Percentiles rank a stretch among this genome's conserved stretches.
Conservation (phyloP, 1,140 invertebrate species). For the Drosophila serrata region DNA sequence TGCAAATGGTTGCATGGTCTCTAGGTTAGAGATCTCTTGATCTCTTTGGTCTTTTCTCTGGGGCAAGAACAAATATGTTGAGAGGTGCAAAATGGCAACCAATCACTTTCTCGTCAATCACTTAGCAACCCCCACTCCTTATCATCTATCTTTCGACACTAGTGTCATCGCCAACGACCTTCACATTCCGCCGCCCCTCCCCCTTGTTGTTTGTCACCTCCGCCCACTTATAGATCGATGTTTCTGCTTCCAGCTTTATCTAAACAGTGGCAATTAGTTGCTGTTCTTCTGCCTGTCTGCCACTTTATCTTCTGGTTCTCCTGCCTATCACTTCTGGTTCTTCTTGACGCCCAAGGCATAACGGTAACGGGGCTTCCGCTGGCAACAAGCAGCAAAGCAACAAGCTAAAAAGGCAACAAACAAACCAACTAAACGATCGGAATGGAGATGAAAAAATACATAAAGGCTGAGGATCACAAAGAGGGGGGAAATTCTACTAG, state of each 20-base stretch:
- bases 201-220: background rate
- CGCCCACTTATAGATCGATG: slow-evolving; percentile 30
- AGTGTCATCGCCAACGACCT: slow-evolving; percentile 26
- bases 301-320: slow-evolving; percentile 1
- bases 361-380: slow-evolving; percentile 48
- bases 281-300: slow-evolving; percentile 23
- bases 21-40: slow-evolving; percentile 36
- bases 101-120: slow-evolving; percentile 19
- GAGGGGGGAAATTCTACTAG: background rate
- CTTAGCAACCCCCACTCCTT: background rate
- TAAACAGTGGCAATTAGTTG: slow-evolving; percentile 53
- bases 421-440: slow-evolving; percentile 25
- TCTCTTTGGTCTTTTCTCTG: slow-evolving; percentile 14
- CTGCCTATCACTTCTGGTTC: slow-evolving; percentile 17
- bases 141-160: background rate
- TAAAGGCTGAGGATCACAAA: too few relatives aligned
- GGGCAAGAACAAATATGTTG: background rate
- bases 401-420: slow-evolving; percentile 35
- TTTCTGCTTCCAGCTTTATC: slow-evolving; percentile 34
- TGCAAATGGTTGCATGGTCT: slow-evolving; percentile 22
- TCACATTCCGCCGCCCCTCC: slow-evolving; percentile 10
- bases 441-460: slow-evolving; percentile 19
- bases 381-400: slow-evolving; percentile 23
- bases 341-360: slow-evolving; percentile 25
- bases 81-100: slow-evolving; percentile 8